Evolutionary conservation across 2,888 invertebrate genomes (phyloP).

Genomic region (Melanchra persicariae): DNA sequence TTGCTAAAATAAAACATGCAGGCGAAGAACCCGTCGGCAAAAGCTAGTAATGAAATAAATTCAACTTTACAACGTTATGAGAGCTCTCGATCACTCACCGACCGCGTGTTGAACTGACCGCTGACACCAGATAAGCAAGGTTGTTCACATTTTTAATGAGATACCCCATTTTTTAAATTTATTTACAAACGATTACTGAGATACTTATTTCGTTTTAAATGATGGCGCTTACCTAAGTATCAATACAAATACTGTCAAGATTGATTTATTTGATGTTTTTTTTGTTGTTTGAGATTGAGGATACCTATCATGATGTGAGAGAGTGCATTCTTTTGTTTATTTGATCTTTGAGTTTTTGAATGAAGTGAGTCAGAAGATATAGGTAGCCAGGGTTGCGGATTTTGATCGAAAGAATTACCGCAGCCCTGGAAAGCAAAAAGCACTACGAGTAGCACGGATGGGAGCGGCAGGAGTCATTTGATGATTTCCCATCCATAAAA

Average conservation of each 20-base stretch:
- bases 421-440: too few species aligned
- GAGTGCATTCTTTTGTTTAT: neutral
- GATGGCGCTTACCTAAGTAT: slow-evolving; percentile 41
- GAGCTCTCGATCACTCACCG: slow-evolving; percentile 27
- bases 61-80: neutral
- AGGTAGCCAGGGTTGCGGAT: too few species aligned
- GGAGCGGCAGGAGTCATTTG: too few species aligned
- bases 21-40: too few species aligned
- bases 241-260: neutral
- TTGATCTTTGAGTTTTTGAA: neutral
- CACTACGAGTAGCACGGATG: too few species aligned
- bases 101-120: slow-evolving; percentile 54
- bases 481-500: too few species aligned
- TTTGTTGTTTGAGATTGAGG: neutral
- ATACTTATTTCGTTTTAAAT: slow-evolving; percentile 35
- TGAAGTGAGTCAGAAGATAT: neutral
- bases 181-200: slow-evolving; percentile 44
- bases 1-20: too few species aligned
- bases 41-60: neutral
- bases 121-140: slow-evolving; percentile 58
- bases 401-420: too few species aligned
- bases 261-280: slow-evolving; percentile 11
- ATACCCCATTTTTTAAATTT: slow-evolving; percentile 61
- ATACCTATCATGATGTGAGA: slow-evolving; percentile 1
- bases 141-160: slow-evolving; percentile 65